Conservation (phyloP, 1,140 invertebrate genomes). For the Phthorimaea operculella region DNA sequence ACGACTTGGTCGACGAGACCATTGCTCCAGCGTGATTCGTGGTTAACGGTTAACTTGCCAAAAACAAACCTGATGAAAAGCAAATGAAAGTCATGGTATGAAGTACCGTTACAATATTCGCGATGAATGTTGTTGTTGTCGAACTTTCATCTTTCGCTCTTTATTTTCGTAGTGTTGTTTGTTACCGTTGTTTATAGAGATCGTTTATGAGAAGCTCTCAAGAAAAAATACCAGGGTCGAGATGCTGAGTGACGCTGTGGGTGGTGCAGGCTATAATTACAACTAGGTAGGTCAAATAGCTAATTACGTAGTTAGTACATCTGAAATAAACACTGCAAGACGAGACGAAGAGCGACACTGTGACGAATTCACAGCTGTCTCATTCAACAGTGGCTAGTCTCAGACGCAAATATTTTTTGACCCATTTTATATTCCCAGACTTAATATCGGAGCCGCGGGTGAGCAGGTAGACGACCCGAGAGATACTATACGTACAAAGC, state of each 20-base stretch:
- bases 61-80: slow-evolving; percentile 42
- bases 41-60: slow-evolving; percentile 37
- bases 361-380: background rate
- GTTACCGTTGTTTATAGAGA: background rate
- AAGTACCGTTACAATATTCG: slow-evolving; percentile 23
- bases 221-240: background rate
- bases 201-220: background rate
- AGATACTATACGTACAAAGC: too few relatives aligned
- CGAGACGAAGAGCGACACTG: background rate
- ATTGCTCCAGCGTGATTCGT: slow-evolving; percentile 9
- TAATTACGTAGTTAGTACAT: slow-evolving; percentile 17
- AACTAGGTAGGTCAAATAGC: slow-evolving; percentile 15
- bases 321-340: slow-evolving; percentile 12
- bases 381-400: background rate
- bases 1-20: slow-evolving; percentile 17
- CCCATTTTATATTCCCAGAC: too few relatives aligned
- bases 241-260: background rate
- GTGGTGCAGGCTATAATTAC: slow-evolving; percentile 20
- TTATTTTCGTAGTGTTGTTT: background rate
- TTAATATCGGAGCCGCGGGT: too few relatives aligned
- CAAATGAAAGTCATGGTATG: slow-evolving; percentile 29
- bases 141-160: background rate
- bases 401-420: background rate
- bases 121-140: background rate
- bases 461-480: too few relatives aligned